Base-by-base conservation (phyloP, 2,113 vertebrate species). In the Pionites leucogaster region DNA sequence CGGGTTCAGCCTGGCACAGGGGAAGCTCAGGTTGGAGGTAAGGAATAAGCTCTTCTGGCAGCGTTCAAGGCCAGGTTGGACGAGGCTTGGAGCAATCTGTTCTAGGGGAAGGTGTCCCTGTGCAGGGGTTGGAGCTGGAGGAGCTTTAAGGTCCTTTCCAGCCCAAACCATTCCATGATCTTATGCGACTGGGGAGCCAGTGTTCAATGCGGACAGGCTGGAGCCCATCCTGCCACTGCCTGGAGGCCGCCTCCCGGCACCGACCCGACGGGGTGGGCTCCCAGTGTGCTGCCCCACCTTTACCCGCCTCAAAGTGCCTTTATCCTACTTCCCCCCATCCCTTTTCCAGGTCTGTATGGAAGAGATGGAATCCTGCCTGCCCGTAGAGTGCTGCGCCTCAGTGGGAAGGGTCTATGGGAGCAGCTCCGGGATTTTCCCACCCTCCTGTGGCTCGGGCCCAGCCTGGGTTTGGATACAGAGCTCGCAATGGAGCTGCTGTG, bases 401-500 rank as follows among this genome's bases (percentile, higher is more conserved):
- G 95, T 1, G 99, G 99, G 35, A 99, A 98, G 90, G 84, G 98
- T 27, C 92, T 98, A 31, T 92, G 96, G 98, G 98, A 99, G 59
- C 99, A 98, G 91, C 92, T 99, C 31, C 96, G 95, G 88, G 98
- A 98, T 69, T 91, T 94, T 1, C 99, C 99, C 50, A 99, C 99
- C 1, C 96, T 99, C 52, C 97, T 99, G 75, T 99, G 99, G 99
- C 96, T 99, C 3, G 96, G 98, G 0, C 99, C 99, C 0, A 82
- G 2, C 2, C 93, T 99, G 19, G 99, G 99, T 44, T 95, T 99
- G 97, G 99, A 99, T 93, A 99, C 99, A 0, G 98, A 99, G 55
- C 98, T 98, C 49, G 98, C 98, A 60, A 98, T 99, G 98, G 99
- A 99, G 98, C 95, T 99, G 88, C 98, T 99, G 53, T 99, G 99